A percentile compares a stretch with the other conserved stretches of the same genome.
Conservation (phyloP, 2,797 vertebrate species). For the Jordanella pulchra region DNA sequence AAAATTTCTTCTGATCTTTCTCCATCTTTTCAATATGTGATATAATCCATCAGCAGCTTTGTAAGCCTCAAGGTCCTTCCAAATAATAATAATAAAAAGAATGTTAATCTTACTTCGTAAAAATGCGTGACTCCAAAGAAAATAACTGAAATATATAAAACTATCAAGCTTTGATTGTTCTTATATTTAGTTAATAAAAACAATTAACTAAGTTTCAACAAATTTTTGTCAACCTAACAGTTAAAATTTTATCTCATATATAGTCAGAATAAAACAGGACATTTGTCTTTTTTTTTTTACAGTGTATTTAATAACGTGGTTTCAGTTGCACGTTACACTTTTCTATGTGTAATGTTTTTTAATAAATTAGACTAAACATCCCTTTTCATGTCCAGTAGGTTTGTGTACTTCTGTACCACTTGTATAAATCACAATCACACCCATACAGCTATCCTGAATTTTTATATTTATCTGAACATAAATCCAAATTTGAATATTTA, state of each 20-base stretch:
- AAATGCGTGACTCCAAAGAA: too few relatives aligned
- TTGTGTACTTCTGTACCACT: neutral
- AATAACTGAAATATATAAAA: too few relatives aligned
- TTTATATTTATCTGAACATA: constrained; percentile 39
- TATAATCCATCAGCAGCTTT: too few relatives aligned
- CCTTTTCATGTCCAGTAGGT: neutral
- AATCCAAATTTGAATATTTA: constrained; percentile 55
- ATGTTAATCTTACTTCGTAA: neutral
- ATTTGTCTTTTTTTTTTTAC: neutral
- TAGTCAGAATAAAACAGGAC: neutral
- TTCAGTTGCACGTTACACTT: neutral
- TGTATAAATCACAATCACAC: neutral
- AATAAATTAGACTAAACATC: neutral
- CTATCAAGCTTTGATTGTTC: too few relatives aligned
- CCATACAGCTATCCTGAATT: constrained; percentile 2
- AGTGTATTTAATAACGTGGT: neutral
- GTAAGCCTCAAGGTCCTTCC: too few relatives aligned
- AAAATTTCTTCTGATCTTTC: too few relatives aligned
- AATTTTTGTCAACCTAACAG: neutral
- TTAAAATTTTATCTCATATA: neutral
- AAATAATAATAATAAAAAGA: too few relatives aligned
- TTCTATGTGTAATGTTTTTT: neutral
- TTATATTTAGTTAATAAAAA: too few relatives aligned
- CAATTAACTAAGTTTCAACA: neutral
- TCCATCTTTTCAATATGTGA: too few relatives aligned